Conservation (phyloP, 2,113 vertebrate genomes). For the Nycticorax nycticorax region DNA sequence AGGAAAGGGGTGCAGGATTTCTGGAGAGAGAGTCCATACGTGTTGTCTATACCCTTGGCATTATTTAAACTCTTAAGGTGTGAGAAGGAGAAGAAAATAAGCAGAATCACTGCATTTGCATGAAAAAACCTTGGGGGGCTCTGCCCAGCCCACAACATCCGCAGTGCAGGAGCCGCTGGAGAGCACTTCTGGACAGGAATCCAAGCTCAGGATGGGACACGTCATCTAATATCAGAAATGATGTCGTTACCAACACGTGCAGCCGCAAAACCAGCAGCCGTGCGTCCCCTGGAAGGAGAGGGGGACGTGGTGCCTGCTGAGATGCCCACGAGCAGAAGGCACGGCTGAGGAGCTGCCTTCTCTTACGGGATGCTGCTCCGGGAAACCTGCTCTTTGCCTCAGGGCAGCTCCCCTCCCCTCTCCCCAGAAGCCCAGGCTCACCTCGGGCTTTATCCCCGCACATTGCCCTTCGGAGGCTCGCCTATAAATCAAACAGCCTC, state of each 20-base stretch:
- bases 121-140: not conserved
- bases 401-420: not conserved
- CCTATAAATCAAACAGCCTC: not conserved
- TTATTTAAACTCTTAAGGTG: not conserved
- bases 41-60: accelerated
- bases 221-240: not conserved
- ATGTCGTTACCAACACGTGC: not conserved
- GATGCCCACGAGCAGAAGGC: not conserved
- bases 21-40: not conserved
- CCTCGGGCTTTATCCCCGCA: not conserved
- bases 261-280: not conserved
- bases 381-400: not conserved
- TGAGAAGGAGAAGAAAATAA: not conserved
- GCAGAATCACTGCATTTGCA: not conserved
- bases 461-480: not conserved
- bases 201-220: not conserved
- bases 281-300: not conserved
- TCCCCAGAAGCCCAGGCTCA: not conserved
- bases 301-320: not conserved
- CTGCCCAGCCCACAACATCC: not conserved
- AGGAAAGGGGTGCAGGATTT: accelerated
- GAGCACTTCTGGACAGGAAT: not conserved
- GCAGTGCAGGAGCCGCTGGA: too few relatives aligned
- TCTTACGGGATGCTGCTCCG: not conserved
- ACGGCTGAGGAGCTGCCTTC: not conserved